Evolutionary conservation across 2,888 invertebrate genomes (phyloP).

Genomic region (Mamestra brassicae): DNA sequence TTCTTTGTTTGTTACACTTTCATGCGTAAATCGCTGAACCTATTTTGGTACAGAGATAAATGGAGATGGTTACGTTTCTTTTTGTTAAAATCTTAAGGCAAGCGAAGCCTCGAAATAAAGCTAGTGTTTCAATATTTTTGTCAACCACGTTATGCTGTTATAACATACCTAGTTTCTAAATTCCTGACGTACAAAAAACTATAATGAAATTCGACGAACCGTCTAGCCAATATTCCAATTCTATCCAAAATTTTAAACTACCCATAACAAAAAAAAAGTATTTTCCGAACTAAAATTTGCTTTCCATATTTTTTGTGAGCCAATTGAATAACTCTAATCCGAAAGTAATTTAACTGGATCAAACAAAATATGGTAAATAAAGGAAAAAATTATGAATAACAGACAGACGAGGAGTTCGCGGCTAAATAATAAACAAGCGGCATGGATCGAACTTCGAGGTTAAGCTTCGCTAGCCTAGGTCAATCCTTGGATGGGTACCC

Average conservation of each 20-base stretch:
- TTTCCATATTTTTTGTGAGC: slow-evolving; percentile 7
- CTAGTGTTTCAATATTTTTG: neutral
- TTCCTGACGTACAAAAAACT: neutral
- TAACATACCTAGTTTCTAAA: neutral
- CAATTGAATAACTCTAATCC: slow-evolving; percentile 14
- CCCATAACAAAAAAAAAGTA: neutral
- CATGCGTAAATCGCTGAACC: too few relatives aligned
- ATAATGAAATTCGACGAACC: slow-evolving; percentile 18
- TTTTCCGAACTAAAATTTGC: slow-evolving; percentile 26
- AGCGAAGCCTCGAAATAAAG: too few relatives aligned
- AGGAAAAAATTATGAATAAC: neutral
- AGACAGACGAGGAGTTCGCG: neutral
- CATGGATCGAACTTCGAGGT: too few relatives aligned
- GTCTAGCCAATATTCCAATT: slow-evolving; percentile 34
- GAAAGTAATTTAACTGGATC: slow-evolving; percentile 31
- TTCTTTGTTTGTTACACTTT: too few relatives aligned
- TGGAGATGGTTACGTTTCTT: too few relatives aligned
- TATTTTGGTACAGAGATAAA: too few relatives aligned
- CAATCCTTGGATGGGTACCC: too few relatives aligned
- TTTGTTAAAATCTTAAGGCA: too few relatives aligned
- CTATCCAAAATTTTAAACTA: neutral
- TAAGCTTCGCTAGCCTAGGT: too few relatives aligned
- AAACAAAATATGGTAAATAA: slow-evolving; percentile 28
- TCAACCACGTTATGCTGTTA: neutral
- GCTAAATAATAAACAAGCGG: too few relatives aligned